phyloP scores from a whole-genome alignment of 2,797 vertebrate genomes.

The Enteromius trimaculatus region DNA sequence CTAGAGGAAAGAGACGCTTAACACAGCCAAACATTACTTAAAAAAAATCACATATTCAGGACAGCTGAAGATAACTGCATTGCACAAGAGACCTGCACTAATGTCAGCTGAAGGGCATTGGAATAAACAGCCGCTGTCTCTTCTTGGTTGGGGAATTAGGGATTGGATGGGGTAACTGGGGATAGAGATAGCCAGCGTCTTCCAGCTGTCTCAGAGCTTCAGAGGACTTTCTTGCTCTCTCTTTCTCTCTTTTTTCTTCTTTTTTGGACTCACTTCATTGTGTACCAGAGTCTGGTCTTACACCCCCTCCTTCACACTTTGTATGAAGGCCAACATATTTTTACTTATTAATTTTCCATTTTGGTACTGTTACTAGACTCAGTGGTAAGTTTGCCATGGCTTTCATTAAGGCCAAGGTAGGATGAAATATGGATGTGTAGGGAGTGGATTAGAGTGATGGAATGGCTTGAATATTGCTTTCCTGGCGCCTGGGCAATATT shows the following conservation, averaged over 20 bases:
- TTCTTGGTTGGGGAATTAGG: slow-evolving; percentile 50
- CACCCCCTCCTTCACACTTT: slow-evolving; percentile 72
- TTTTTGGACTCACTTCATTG: slow-evolving; percentile 26
- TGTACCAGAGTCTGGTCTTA: slow-evolving; percentile 60
- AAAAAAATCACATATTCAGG: slow-evolving; percentile 76
- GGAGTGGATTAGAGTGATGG: slow-evolving; percentile 82
- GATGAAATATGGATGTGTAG: slow-evolving; percentile 84
- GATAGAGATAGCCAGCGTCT: slow-evolving; percentile 68
- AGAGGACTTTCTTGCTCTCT: slow-evolving; percentile 40
- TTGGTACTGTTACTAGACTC: slow-evolving; percentile 72
- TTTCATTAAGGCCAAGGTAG: slow-evolving; percentile 79
- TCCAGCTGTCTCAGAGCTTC: slow-evolving; percentile 60
- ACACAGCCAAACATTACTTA: slow-evolving; percentile 70
- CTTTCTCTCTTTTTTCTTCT: neutral
- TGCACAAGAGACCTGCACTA: slow-evolving; percentile 73
- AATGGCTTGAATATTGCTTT: slow-evolving; percentile 79
- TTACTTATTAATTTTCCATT: slow-evolving; percentile 73
- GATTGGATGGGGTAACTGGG: slow-evolving; percentile 33
- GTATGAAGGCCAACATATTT: slow-evolving; percentile 78
- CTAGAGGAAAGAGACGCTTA: slow-evolving; percentile 68
- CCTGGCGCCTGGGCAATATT: slow-evolving; percentile 74
- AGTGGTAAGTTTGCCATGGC: slow-evolving; percentile 78
- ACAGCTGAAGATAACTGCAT: slow-evolving; percentile 73
- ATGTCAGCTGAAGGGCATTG: slow-evolving; percentile 79
- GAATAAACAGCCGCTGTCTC: slow-evolving; percentile 78